phyloP scores from a whole-genome alignment of 2,888 invertebrate species.

The Hyppa rectilinea region DNA sequence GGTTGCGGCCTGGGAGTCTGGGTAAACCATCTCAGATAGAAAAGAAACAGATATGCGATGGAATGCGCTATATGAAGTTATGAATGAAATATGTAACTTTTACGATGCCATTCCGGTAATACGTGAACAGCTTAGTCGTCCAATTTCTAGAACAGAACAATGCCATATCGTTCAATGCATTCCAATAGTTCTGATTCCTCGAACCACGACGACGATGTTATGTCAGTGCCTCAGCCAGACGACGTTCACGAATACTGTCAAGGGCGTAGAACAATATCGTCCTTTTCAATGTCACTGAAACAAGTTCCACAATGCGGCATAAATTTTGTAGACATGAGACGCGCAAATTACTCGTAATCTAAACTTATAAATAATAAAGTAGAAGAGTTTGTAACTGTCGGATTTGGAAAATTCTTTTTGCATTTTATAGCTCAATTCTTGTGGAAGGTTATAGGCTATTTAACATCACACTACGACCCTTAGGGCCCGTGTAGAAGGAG shows the following conservation, averaged over 20 bases:
- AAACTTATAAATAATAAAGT: too few species aligned
- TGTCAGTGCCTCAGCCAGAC: constrained; percentile 33
- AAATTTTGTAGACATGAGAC: constrained; percentile 8
- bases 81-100: not conserved
- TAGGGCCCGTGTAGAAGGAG: too few species aligned
- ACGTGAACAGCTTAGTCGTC: constrained; percentile 15
- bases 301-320: constrained; percentile 34
- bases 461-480: too few species aligned
- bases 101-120: not conserved
- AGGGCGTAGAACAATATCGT: constrained; percentile 57
- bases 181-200: constrained; percentile 33
- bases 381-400: too few species aligned
- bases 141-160: constrained; percentile 58
- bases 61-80: not conserved
- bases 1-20: constrained; percentile 12
- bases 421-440: too few species aligned
- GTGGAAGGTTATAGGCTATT: too few species aligned
- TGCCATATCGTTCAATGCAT: constrained; percentile 46
- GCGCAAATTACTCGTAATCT: not conserved
- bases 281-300: constrained; percentile 47
- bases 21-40: not conserved
- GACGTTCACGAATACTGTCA: constrained; percentile 42
- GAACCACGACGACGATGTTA: constrained; percentile 36
- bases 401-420: too few species aligned
- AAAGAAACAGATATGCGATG: not conserved